Evolutionary conservation across 2,888 invertebrate genomes (phyloP).

Genomic region (Elmis aenea): DNA sequence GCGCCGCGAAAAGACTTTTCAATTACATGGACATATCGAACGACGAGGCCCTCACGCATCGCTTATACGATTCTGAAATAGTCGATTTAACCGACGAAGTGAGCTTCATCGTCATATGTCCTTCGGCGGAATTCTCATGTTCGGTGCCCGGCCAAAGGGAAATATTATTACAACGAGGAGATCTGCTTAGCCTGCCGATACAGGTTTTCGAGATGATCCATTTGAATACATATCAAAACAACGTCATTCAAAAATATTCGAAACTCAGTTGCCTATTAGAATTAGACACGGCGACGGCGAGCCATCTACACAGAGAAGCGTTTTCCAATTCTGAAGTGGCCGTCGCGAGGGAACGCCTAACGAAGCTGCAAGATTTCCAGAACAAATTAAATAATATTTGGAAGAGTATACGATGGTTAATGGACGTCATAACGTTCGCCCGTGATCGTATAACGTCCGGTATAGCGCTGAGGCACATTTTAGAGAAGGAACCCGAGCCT

Average conservation of each 20-base stretch:
- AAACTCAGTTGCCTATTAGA: constrained; percentile 90
- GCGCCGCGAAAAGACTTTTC: constrained; percentile 69
- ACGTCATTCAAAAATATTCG: constrained; percentile 86
- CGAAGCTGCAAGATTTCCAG: constrained; percentile 79
- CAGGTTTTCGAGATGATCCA: constrained; percentile 95
- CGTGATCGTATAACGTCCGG: constrained; percentile 63
- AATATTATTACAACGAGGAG: constrained; percentile 76
- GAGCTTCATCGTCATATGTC: constrained; percentile 87
- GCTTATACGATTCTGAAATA: constrained; percentile 90
- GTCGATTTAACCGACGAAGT: constrained; percentile 88
- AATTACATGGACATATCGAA: constrained; percentile 73
- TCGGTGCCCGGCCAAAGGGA: constrained; percentile 85
- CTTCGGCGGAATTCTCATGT: constrained; percentile 88
- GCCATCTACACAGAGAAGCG: constrained; percentile 90
- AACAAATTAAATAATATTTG: constrained; percentile 81
- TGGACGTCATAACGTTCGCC: constrained; percentile 92
- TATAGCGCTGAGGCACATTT: constrained; percentile 45
- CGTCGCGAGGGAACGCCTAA: constrained; percentile 78
- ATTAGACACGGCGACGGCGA: constrained; percentile 84
- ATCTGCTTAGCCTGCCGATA: constrained; percentile 84
- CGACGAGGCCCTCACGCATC: constrained; percentile 66
- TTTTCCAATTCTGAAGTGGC: constrained; percentile 86
- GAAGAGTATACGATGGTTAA: constrained; percentile 93
- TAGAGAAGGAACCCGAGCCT: constrained; percentile 41
- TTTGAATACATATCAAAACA: constrained; percentile 87